These are phyloP conservation scores for Julus scandinavius DNA, from an alignment of 2,888 invertebrate genomes.

Conservation along the genomic window DNA sequence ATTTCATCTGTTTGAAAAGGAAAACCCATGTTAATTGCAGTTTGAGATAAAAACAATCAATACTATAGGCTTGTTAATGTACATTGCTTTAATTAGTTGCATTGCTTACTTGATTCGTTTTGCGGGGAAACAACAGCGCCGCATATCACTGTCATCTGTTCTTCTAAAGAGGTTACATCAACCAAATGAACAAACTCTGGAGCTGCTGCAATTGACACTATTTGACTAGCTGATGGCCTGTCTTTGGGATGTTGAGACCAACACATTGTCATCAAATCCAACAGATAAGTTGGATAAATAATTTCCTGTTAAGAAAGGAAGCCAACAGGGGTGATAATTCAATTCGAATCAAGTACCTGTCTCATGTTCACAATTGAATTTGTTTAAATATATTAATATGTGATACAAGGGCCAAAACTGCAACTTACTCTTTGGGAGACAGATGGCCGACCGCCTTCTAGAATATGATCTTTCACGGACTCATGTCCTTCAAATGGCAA, in stretches of 20 bases:
- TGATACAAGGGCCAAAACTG: neutral
- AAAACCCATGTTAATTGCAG: conserved; percentile 1
- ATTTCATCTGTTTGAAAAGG: conserved; percentile 1
- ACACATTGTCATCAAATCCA: conserved; percentile 95
- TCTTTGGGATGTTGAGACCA: conserved; percentile 85
- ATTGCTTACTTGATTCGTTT: conserved; percentile 54
- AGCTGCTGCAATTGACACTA: conserved; percentile 89
- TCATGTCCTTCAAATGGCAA: conserved; percentile 97
- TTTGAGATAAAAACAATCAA: neutral
- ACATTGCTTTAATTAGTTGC: conserved; percentile 11
- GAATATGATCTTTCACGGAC: conserved; percentile 94
- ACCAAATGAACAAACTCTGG: conserved; percentile 92
- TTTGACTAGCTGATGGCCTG: conserved; percentile 93
- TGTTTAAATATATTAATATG: neutral
- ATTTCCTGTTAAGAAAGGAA: conserved; percentile 72
- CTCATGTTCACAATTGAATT: neutral
- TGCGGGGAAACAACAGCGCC: conserved; percentile 53
- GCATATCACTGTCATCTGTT: conserved; percentile 58
- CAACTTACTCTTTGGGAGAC: conserved; percentile 79
- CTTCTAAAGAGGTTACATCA: conserved; percentile 79
- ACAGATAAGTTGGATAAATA: conserved; percentile 85
- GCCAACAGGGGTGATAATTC: conserved; percentile 1
- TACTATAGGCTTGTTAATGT: neutral
- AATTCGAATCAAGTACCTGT: no score
- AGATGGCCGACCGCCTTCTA: conserved; percentile 93